Conservation (phyloP, 2,888 invertebrate species). For the Parnassius smintheus region DNA sequence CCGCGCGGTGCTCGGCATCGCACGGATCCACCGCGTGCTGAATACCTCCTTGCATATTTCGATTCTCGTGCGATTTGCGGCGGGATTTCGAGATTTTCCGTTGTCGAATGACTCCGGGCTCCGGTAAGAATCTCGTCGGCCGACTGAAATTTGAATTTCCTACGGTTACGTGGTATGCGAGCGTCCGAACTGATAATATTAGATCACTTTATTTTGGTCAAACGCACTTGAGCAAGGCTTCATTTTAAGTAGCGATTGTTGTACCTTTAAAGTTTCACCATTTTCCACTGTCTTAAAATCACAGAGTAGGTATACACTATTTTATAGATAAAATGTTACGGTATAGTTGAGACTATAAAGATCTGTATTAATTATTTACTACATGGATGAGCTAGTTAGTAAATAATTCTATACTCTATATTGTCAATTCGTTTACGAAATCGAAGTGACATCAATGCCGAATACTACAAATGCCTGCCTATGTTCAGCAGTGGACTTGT, state of each 20-base stretch:
- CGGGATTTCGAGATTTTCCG: constrained; percentile 76
- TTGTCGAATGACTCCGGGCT: constrained; percentile 53
- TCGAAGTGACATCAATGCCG: too few relatives aligned
- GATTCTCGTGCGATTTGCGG: constrained; percentile 67
- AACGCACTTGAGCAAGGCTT: background rate
- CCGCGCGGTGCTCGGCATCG: constrained; percentile 14
- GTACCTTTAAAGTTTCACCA: too few relatives aligned
- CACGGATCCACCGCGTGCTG: constrained; percentile 52
- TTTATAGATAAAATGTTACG: background rate
- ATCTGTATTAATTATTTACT: too few relatives aligned
- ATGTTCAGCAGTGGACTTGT: too few relatives aligned
- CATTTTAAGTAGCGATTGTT: background rate
- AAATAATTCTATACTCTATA: too few relatives aligned
- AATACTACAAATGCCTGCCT: too few relatives aligned
- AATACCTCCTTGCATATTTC: constrained; percentile 75
- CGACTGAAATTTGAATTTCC: constrained; percentile 59
- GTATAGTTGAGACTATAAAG: background rate
- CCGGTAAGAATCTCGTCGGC: constrained; percentile 69
- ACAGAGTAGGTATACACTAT: background rate
- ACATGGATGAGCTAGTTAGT: too few relatives aligned
- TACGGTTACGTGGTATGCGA: constrained; percentile 54
- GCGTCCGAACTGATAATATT: constrained; percentile 34
- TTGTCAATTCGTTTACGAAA: too few relatives aligned
- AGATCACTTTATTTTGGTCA: constrained; percentile 31
- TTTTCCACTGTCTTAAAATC: too few relatives aligned